phyloP scores from a whole-genome alignment of 2,797 vertebrate genomes.

The Brachyalestes nurse region DNA sequence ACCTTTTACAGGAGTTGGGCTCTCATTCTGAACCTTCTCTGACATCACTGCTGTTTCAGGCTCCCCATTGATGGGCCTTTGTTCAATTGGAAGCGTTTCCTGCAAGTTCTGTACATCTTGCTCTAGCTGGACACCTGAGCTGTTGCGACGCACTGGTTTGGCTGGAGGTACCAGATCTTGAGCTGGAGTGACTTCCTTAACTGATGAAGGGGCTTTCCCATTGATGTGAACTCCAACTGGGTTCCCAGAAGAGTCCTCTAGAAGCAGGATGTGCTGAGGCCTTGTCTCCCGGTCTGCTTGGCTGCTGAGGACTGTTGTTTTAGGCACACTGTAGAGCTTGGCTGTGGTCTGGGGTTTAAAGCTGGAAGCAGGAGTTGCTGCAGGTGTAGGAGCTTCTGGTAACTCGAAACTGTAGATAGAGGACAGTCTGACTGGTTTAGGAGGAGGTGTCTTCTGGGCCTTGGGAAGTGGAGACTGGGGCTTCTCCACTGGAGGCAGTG shows the following conservation, averaged over 20 bases:
- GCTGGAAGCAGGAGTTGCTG: conserved; percentile 65
- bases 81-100: conserved; percentile 47
- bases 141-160: conserved; percentile 67
- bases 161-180: conserved; percentile 44
- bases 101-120: conserved; percentile 52
- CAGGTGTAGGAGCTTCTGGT: conserved; percentile 59
- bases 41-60: too few species aligned
- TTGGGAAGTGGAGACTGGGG: conserved; percentile 54
- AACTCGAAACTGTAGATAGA: conserved; percentile 69
- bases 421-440: conserved; percentile 74
- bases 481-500: conserved; percentile 67
- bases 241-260: conserved; percentile 69
- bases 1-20: conserved; percentile 16
- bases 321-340: conserved; percentile 70
- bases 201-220: conserved; percentile 56
- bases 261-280: conserved; percentile 68
- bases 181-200: conserved; percentile 26
- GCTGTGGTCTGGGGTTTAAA: conserved; percentile 78
- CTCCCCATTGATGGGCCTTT: conserved; percentile 45
- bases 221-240: conserved; percentile 56
- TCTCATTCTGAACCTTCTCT: conserved; percentile 47
- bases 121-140: conserved; percentile 51
- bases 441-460: conserved; percentile 70
- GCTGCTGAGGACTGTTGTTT: conserved; percentile 52
- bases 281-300: conserved; percentile 58